These are phyloP conservation scores for Cladorhizidae sp. DNA, from an alignment of 37 sponge, comb jelly and placozoan genomes.

Conservation along the genomic window DNA sequence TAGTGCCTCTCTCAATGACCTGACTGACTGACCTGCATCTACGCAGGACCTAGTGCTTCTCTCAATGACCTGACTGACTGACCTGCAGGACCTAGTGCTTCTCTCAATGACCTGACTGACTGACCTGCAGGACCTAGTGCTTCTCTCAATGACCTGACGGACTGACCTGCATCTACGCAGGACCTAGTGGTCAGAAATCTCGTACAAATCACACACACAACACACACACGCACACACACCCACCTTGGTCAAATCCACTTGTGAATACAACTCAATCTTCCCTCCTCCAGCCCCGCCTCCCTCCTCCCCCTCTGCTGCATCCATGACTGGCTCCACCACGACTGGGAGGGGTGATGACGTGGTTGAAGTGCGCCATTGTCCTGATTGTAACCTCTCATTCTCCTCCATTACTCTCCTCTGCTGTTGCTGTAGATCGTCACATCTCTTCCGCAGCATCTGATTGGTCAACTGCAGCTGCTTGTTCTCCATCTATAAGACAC, in stretches of 20 bases:
- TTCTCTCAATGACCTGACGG: too few species aligned
- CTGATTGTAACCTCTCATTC: constrained; percentile 30
- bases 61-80: too few species aligned
- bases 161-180: too few species aligned
- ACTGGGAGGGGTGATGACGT: constrained; percentile 24
- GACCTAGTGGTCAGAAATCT: too few species aligned
- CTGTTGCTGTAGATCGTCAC: constrained; percentile 50
- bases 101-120: too few species aligned
- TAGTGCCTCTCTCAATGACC: too few species aligned
- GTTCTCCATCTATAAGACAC: constrained; percentile 34
- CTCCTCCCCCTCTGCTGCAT: background rate
- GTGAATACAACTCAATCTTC: constrained; percentile 9
- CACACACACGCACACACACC: too few species aligned
- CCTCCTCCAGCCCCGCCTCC: background rate
- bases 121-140: too few species aligned
- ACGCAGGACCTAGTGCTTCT: too few species aligned
- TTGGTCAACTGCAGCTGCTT: constrained; percentile 37
- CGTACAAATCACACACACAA: too few species aligned
- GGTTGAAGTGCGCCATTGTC: constrained; percentile 5
- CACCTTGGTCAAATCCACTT: constrained; percentile 27
- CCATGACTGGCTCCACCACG: constrained; percentile 14
- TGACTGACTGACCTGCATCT: too few species aligned
- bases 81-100: too few species aligned
- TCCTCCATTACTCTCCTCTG: constrained; percentile 59
- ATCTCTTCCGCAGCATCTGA: constrained; percentile 19